phyloP scores from a whole-genome alignment of 2,888 invertebrate species.

The Lepidocyrtinus sp. region DNA sequence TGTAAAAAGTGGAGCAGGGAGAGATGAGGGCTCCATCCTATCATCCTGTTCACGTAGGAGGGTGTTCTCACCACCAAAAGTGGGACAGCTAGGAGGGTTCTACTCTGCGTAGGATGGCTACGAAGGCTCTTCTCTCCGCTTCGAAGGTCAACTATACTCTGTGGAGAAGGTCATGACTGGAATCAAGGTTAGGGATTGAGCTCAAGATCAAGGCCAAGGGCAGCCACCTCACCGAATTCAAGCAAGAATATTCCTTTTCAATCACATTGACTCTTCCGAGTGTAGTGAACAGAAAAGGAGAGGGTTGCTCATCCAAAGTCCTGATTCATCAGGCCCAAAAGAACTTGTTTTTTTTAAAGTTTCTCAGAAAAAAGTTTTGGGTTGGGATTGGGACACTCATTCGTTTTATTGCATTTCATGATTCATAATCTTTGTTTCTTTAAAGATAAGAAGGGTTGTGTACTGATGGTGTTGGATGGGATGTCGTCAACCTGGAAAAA shows the following conservation, averaged over 20 bases:
- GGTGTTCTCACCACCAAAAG: slow-evolving; percentile 24
- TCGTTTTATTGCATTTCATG: background rate
- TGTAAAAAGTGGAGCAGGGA: slow-evolving; percentile 27
- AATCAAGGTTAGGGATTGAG: slow-evolving; percentile 27
- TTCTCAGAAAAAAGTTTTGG: slow-evolving; percentile 3
- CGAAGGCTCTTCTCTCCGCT: slow-evolving; percentile 27
- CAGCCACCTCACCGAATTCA: slow-evolving; percentile 6
- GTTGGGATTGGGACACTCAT: background rate
- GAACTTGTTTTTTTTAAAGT: background rate
- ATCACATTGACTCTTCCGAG: slow-evolving; percentile 24
- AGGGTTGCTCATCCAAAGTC: background rate
- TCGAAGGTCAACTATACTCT: slow-evolving; percentile 20
- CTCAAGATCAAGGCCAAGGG: slow-evolving; percentile 50
- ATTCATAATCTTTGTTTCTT: too few relatives aligned
- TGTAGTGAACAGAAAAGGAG: background rate
- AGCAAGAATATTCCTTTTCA: background rate
- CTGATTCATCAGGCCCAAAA: background rate
- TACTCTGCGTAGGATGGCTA: slow-evolving; percentile 29
- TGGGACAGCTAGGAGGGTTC: slow-evolving; percentile 44
- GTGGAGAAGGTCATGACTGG: slow-evolving; percentile 32
- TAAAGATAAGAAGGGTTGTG: too few relatives aligned
- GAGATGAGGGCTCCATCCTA: slow-evolving; percentile 9
- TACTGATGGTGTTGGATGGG: background rate
- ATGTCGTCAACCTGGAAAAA: slow-evolving; percentile 26
- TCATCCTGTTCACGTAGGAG: slow-evolving; percentile 25